phyloP scores from a whole-genome alignment of 2,888 invertebrate species.

The Pristionchus entomophagus region DNA sequence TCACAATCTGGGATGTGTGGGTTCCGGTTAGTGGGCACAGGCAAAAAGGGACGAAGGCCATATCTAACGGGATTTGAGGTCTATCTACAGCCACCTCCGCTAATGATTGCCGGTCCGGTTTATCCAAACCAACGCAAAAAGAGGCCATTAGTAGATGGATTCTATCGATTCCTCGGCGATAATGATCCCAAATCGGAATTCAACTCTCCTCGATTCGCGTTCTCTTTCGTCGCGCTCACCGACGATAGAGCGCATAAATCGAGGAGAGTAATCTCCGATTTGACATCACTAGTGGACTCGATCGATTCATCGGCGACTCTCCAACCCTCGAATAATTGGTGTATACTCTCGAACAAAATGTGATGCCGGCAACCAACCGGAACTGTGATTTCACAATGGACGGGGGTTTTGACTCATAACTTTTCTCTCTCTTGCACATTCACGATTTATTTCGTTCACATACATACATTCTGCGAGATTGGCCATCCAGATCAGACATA shows the following conservation, averaged over 20 bases:
- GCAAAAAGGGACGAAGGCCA: neutral
- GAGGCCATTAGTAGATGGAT: neutral
- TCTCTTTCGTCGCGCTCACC: no score
- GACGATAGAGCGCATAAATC: no score
- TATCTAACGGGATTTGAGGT: neutral
- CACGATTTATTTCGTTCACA: neutral
- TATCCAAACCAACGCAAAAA: neutral
- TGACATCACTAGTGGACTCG: neutral
- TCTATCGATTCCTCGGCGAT: no score
- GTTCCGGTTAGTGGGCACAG: neutral
- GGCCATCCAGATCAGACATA: neutral
- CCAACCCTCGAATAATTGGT: neutral
- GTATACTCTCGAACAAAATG: neutral
- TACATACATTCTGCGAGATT: neutral
- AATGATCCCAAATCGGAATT: no score
- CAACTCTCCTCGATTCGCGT: no score
- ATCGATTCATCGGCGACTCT: no score
- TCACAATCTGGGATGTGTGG: neutral
- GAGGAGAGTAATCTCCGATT: no score
- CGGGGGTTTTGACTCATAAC: constrained; percentile 9
- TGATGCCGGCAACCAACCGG: neutral
- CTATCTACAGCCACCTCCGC: neutral
- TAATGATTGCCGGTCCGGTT: neutral
- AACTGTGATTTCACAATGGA: constrained; percentile 32
- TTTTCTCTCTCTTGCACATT: neutral